phyloP scores from a whole-genome alignment of 2,797 vertebrate species.

The Protosalanx chinensis region DNA sequence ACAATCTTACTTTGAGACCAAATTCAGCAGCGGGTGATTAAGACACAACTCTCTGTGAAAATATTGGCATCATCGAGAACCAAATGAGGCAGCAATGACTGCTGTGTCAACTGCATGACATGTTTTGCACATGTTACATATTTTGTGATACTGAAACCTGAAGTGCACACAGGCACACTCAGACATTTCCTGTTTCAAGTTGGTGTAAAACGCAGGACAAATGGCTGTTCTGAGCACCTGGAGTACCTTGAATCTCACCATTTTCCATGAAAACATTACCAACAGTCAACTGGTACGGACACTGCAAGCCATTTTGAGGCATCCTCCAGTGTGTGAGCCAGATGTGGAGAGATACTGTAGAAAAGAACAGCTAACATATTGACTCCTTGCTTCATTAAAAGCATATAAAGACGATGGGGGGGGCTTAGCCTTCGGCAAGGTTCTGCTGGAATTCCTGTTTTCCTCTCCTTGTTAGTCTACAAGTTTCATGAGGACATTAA shows the following conservation, averaged over 20 bases:
- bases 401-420: slow-evolving; percentile 39
- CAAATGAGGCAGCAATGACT: background rate
- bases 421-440: slow-evolving; percentile 45
- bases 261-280: slow-evolving; percentile 38
- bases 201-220: slow-evolving; percentile 15
- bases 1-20: slow-evolving; percentile 33
- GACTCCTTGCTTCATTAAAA: slow-evolving; percentile 60
- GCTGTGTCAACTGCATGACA: slow-evolving; percentile 4
- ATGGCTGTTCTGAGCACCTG: slow-evolving; percentile 33
- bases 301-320: slow-evolving; percentile 59
- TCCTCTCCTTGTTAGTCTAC: slow-evolving; percentile 30
- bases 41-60: background rate
- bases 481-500: slow-evolving; percentile 41
- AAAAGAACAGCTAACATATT: slow-evolving; percentile 66
- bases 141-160: too few relatives aligned
- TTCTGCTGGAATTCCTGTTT: slow-evolving; percentile 33
- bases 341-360: slow-evolving; percentile 54
- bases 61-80: too few relatives aligned
- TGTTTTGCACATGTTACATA: slow-evolving; percentile 7
- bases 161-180: background rate
- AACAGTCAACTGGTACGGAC: slow-evolving; percentile 54
- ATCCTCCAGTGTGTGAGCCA: slow-evolving; percentile 65
- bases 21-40: slow-evolving; percentile 12
- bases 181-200: background rate
- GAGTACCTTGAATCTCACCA: slow-evolving; percentile 29